Evolutionary conservation across 1,140 invertebrate genomes (phyloP), one percentile per base, ranked within the genome.

Genomic region (Brachionus asplanchnoidis): DNA sequence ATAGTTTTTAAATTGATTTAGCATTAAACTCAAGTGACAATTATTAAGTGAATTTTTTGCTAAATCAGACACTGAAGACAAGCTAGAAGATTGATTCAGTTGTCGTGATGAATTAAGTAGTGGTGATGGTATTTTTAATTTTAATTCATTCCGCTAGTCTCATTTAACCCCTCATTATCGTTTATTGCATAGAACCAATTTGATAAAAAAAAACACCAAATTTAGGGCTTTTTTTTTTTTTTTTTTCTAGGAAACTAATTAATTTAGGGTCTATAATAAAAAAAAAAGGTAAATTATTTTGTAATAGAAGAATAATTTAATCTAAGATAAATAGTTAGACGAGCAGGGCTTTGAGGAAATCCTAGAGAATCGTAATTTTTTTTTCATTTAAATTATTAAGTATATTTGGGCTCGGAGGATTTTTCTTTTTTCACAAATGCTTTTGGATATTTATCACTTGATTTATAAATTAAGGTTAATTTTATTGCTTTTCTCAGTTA

Each of bases 221-320:
- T 17, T 40, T 40, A 42, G 28, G 14, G 1, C n/a, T n/a, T n/a
- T n/a, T 28, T 28, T 68, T 68, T 28, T 26, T 68, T 32, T 28
- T 73, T 42, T 73, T 42, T 73, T n/a, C 3, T 42, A 73, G 68
- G 68, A 73, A 73, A 73, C 36, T 73, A 73, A 73, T 73, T 73
- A 40, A 73, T 40, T 32, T 40, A 1, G 14, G 3, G 32, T 68
- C n/a, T 68, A 68, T 68, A n/a, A 68, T 32, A 11, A 68, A 68
- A 66, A 66, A 66, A 26, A 68, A 42, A 73, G 68, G 36, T 73
- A 73, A 36, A 36, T 68, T 65, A 68, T 28, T 68, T 68, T 14
- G 32, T 14, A 26, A 68, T 65, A 65, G 9, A 65, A 65, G 26
- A 65, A 65, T 36, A 26, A n/a, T 68, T 14, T 17, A 60, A 60